Evolutionary conservation across 2,113 vertebrate genomes (phyloP), one percentile per base, ranked within the genome.

Genomic region (Chloroceryle aenea): DNA sequence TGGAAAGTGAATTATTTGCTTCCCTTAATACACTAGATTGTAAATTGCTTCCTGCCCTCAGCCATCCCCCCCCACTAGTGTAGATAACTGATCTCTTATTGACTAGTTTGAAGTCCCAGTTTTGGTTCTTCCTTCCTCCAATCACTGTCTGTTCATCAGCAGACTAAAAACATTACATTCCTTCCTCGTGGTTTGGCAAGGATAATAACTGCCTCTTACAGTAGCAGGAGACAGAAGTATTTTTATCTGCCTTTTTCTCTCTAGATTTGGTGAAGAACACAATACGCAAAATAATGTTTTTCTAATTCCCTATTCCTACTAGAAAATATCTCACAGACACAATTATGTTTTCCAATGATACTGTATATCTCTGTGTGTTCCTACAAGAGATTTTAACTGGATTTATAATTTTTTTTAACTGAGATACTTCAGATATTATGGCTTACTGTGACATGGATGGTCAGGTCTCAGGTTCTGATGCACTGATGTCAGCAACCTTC

Each of bases 21-120:
- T 55, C 12, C 14, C 23, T 77, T 74, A 66, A 48, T 53, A 18
- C 3, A 64, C 14, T 42, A 30, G 9, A 48, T 45, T 78, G 3
- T 4, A 67, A 58, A 47, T 22, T 85, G 18, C 10, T 30, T 26
- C 23, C 47, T 23, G 22, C 21, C 45, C 18, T 45, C 45, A 45
- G 18, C 8, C 45, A 45, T 5, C 22, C 2, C 2, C 4, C 2
- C 59, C 22, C 59, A 23, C 5, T 8, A 15, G 8, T 47, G 4
- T 10, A 75, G 29, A 26, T 26, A 63, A 50, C 45, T 56, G 4
- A 4, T 43, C 4, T 45, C 21, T 50, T 68, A 78, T 34, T 61
- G 6, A 50, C 43, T 53, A 16, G 13, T 67, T 61, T 72, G 21
- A 78, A 12, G 43, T 58, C 32, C 38, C 12, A 27, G 22, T 50